Conservation (phyloP, 2,113 vertebrate species). For the Forbesichthys papilliferus region DNA sequence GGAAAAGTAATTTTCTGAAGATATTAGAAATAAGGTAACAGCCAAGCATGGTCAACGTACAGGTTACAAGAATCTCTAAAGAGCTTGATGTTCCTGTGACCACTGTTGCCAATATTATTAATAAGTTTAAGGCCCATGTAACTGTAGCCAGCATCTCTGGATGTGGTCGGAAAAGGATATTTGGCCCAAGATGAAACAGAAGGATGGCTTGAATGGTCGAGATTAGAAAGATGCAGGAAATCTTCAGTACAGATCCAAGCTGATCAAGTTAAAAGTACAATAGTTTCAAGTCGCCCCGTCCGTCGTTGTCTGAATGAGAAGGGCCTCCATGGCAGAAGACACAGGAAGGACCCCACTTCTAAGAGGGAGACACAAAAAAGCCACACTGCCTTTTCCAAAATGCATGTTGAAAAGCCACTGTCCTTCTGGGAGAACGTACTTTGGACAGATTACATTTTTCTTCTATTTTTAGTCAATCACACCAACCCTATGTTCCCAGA, state of each 20-base stretch:
- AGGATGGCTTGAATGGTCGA: slow-evolving; percentile 20
- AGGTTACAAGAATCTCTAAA: slow-evolving; percentile 51
- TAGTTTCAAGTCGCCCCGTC: slow-evolving; percentile 13
- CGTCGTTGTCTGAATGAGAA: not conserved
- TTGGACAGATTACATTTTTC: no score
- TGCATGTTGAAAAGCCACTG: no score
- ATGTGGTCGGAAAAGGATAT: slow-evolving; percentile 50
- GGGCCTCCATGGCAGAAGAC: slow-evolving; percentile 6
- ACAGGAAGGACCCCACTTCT: no score
- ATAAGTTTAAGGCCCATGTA: slow-evolving; percentile 44
- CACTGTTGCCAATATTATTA: slow-evolving; percentile 64
- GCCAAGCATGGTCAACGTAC: slow-evolving; percentile 21
- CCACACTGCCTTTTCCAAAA: no score
- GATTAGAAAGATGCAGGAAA: slow-evolving; percentile 7
- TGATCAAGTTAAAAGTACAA: slow-evolving; percentile 18
- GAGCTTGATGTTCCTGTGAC: slow-evolving; percentile 63
- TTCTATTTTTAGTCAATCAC: no score
- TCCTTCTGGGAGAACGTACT: no score
- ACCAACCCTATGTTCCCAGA: no score
- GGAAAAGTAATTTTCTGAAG: no score
- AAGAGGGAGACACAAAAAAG: no score
- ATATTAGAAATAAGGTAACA: no score
- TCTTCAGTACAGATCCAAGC: slow-evolving; percentile 23
- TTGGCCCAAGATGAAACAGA: slow-evolving; percentile 45
- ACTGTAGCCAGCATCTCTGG: slow-evolving; percentile 19